phyloP scores from a whole-genome alignment of 2,888 invertebrate genomes.

The Masnerella sp. region DNA sequence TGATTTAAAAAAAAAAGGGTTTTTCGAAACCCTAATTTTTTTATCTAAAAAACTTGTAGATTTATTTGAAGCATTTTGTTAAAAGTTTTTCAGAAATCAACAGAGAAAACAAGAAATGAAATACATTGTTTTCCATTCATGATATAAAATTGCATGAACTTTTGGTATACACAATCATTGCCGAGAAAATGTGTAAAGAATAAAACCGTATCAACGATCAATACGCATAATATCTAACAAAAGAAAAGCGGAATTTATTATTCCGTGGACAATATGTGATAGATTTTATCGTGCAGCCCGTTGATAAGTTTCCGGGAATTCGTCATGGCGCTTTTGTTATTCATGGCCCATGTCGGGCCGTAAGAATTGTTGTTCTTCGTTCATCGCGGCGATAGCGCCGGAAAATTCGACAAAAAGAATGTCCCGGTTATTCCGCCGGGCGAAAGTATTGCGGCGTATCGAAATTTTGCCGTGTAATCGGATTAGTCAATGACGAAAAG shows the following conservation, averaged over 20 bases:
- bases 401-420: conserved; percentile 22
- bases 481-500: conserved; percentile 66
- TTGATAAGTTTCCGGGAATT: conserved; percentile 28
- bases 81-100: too few relatives aligned
- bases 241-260: conserved; percentile 22
- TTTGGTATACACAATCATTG: background rate
- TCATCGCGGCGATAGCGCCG: conserved; percentile 15
- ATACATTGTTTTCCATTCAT: too few relatives aligned
- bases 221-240: conserved; percentile 21
- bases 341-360: conserved; percentile 31
- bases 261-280: conserved; percentile 23
- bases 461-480: conserved; percentile 68
- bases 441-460: conserved; percentile 55
- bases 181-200: conserved; percentile 1
- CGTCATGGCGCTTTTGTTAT: conserved; percentile 29
- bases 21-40: too few relatives aligned
- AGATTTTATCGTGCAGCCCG: conserved; percentile 28
- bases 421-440: conserved; percentile 17
- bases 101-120: too few relatives aligned
- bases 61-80: too few relatives aligned
- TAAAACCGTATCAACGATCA: background rate
- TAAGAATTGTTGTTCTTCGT: conserved; percentile 34
- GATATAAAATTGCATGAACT: too few relatives aligned
- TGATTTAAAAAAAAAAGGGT: too few relatives aligned
- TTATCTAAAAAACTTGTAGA: too few relatives aligned